Evolutionary conservation across 2,113 vertebrate species (phyloP).

Genomic region (Mixornis gularis): DNA sequence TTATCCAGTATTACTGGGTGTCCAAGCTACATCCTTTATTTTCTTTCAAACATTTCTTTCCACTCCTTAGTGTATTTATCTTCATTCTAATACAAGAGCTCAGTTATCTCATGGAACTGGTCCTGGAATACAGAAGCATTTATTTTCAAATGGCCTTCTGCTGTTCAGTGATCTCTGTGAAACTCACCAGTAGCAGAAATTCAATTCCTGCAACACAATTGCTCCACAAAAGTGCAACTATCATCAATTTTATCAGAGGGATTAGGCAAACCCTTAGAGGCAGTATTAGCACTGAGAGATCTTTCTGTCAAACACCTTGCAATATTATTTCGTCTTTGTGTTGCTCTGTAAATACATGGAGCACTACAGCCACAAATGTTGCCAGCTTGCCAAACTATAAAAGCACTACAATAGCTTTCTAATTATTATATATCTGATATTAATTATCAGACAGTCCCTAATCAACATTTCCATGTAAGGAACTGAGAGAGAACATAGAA

Average conservation of each 20-base stretch:
- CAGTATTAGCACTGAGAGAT: background rate
- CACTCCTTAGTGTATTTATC: background rate
- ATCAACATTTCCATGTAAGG: background rate
- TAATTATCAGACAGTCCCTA: background rate
- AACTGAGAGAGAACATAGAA: background rate
- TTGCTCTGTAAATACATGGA: background rate
- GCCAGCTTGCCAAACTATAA: background rate
- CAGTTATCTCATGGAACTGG: background rate
- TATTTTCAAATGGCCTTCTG: background rate
- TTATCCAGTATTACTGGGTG: background rate
- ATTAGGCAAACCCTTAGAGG: background rate
- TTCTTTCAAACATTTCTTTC: background rate
- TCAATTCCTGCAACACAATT: background rate
- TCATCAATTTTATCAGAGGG: background rate
- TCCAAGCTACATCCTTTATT: background rate
- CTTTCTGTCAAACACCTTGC: background rate
- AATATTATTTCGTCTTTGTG: background rate
- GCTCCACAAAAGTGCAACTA: background rate
- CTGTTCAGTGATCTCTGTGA: conserved; percentile 1
- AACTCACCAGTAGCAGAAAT: background rate
- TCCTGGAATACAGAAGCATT: background rate
- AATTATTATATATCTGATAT: background rate
- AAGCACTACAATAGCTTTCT: background rate
- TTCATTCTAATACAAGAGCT: background rate
- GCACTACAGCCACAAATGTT: background rate